Base-by-base conservation (phyloP, 2,797 vertebrate species). In the Carduelis carduelis region DNA sequence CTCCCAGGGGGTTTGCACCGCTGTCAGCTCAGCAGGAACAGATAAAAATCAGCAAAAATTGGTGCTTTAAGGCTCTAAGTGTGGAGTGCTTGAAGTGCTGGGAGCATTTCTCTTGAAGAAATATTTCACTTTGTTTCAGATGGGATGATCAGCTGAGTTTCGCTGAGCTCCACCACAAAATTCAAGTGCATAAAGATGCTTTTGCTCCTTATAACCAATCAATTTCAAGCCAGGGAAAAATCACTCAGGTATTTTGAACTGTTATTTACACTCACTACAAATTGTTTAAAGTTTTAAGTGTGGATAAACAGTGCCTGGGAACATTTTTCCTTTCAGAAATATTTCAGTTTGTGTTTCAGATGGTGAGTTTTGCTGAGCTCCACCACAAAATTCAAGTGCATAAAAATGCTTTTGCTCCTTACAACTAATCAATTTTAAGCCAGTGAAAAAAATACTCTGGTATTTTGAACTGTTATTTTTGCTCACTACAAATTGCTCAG, bases 1-100 rank as follows among this genome's bases (percentile, higher is more conserved):
- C 69, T 56, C 68, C 11, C 1, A 13, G 24, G 8, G 26, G 52
- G 3, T 20, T 63, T 78, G 61, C 65, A 19, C 16, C 4, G 0
- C 59, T 26, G 1, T 1, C 47, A 76, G 32, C 23, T 56, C 72
- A 4, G 34, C 10, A 1, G 1, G 11, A 56, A 19, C 14, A 8
- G 26, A 28, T 0, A 23, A 10, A 65, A 71, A 35, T 1, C 41
- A 17, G 72, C 37, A 9, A 50, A 56, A 60, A 27, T 12, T 4
- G 41, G 10, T 14, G 23, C 23, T 43, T 43, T 19, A 5, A 5
- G 13, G 6, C 43, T 55, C 50, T 13, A 34, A 19, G 30, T 2
- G 14, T 8, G 60, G 83, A 17, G 39, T 39, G 39, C 39, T 39
- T 39, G 15, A 28, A 18, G 28, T 5, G 21, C 27, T 43, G 70